phyloP scores from a whole-genome alignment of 2,797 vertebrate species.

The Scolopax rusticola region DNA sequence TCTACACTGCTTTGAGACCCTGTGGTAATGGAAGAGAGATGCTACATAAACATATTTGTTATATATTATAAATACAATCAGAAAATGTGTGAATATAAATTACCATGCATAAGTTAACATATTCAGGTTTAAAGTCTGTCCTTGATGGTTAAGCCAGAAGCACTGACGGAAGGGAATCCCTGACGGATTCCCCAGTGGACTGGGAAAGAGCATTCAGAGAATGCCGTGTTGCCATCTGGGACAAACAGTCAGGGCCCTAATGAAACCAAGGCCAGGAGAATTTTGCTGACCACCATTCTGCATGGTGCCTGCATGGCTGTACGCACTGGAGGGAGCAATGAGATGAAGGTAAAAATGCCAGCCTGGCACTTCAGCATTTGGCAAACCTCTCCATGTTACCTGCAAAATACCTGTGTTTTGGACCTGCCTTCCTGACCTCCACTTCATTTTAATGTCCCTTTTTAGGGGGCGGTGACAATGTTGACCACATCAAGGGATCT shows the following conservation, averaged over 20 bases:
- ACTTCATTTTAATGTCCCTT: neutral
- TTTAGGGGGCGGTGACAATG: fast-evolving
- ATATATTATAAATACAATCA: constrained; percentile 30
- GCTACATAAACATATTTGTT: constrained; percentile 3
- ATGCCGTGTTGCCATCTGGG: fast-evolving
- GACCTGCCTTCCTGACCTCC: neutral
- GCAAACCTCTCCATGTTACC: neutral
- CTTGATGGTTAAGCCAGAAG: neutral
- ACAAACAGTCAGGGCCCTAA: neutral
- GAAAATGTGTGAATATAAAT: constrained; percentile 28
- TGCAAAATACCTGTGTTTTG: neutral
- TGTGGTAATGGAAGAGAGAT: neutral
- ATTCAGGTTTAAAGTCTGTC: neutral
- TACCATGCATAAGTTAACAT: constrained; percentile 25
- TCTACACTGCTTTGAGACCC: constrained; percentile 9
- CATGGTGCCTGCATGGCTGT: neutral
- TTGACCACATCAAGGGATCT: neutral
- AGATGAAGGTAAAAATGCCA: neutral
- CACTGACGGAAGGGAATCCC: neutral
- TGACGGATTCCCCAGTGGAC: neutral
- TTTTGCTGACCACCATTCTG: neutral
- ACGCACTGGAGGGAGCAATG: neutral
- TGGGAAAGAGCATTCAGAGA: neutral
- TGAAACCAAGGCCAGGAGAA: neutral
- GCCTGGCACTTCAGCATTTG: neutral